Evolutionary conservation across 2,888 invertebrate genomes (phyloP), one percentile per base, ranked within the genome.

Genomic region (Scaeva pyrastri): DNA sequence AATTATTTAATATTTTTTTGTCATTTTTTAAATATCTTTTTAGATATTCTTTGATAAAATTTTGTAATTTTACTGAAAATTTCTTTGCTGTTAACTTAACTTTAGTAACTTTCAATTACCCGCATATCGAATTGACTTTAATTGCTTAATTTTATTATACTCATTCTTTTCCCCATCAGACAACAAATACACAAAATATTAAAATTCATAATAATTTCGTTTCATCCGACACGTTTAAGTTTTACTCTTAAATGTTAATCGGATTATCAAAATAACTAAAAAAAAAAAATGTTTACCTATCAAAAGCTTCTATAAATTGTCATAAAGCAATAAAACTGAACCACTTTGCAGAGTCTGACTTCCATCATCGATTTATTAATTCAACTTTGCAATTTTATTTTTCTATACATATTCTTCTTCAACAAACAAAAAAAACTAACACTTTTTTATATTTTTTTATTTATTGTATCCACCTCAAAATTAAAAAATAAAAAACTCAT

Each of bases 251-350:
- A 36, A 12, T 12, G 21, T 12, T 66, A 50, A 66, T 66, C 36
- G 66, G 66, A 66, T 66, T 50, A 66, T 14, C 0, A 36, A 50
- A 36, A 36, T 36, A n/a, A n/a, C n/a, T n/a, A n/a, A n/a, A n/a
- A 7, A 50, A 66, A 45, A 16, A 31, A 64, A 2, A 41, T 21
- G 45, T 62, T 50, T 21, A 2, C 16, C 6, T 41, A 43, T 2
- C 23, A 19, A 11, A 43, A 19, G 14, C 10, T 66, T 26, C 6
- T 12, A 12, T 48, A 66, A 50, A 19, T 7, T 19, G 19, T 19
- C 36, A n/a, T 31, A 31, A 64, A 64, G 48, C 48, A 48, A 66
- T 66, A 66, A 66, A 64, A 66, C 36, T 50, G 50, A 36, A 19
- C 21, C 48, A 66, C 50, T 66, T 66, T 66, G 45, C 64, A 50